Evolutionary conservation across 2,113 vertebrate genomes (phyloP).

Genomic region (Triplophysa dalaica): DNA sequence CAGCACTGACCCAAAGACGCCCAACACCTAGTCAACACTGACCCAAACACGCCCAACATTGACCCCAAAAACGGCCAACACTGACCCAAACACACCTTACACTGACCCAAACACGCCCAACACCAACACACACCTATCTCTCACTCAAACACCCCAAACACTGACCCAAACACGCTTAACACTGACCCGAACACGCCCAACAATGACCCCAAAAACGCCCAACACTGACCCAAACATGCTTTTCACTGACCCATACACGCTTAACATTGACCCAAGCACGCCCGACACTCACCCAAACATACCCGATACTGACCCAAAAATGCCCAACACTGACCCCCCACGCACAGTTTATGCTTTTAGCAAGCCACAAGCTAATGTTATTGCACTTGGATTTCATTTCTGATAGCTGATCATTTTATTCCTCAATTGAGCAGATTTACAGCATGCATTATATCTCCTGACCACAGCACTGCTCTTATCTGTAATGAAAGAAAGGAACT

Average conservation of each 20-base stretch:
- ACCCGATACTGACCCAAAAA: too few relatives aligned
- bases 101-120: not conserved
- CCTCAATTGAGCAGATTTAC: constrained; percentile 99
- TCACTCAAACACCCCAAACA: too few relatives aligned
- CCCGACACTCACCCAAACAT: too few relatives aligned
- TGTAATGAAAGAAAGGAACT: constrained; percentile 99
- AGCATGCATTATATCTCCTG: constrained; percentile 96
- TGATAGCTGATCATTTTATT: constrained; percentile 99
- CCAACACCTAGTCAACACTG: too few relatives aligned
- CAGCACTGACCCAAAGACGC: not conserved
- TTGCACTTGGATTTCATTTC: constrained; percentile 99
- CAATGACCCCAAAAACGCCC: not conserved
- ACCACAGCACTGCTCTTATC: constrained; percentile 99
- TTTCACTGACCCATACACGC: too few relatives aligned
- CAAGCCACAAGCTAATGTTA: constrained; percentile 90
- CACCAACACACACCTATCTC: too few relatives aligned
- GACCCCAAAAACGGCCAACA: not conserved
- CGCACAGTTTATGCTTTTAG: constrained; percentile 70
- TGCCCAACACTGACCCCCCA: not conserved
- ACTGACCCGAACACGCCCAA: too few relatives aligned
- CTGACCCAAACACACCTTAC: constrained; percentile 64
- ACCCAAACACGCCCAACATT: constrained; percentile 60
- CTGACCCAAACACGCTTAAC: too few relatives aligned
- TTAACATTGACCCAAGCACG: too few relatives aligned
- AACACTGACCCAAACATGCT: too few relatives aligned